Evolutionary conservation across 2,113 vertebrate species (phyloP), one percentile per base, ranked within the genome.

Genomic region (Albula goreensis): DNA sequence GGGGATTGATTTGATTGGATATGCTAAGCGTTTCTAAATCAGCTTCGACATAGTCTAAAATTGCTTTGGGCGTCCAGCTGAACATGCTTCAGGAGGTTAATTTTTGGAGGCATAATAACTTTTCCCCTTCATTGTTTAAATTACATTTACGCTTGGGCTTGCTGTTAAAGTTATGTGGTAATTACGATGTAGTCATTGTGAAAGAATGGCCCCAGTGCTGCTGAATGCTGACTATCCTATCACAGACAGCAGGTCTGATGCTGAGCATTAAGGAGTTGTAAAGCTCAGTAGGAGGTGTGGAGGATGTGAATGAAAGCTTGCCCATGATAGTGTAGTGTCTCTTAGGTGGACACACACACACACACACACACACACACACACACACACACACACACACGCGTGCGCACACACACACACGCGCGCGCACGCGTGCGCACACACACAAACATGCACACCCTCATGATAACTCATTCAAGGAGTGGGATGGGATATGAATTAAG

Each of bases 391-490:
- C 83, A 50, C 7, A 77, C 83, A 52, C 41, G 31, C 50, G 52
- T 50, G 78, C 66, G 25, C 19, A 31, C 78, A 86, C 50, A 85
- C 48, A 80, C 49, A 25, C 51, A 22, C 50, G 82, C 25, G 10
- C 81, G 50, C 25, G 60, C 13, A 82, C n/a, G 4, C 74, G 49
- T 51, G 13, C 31, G 17, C 66, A 50, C 7, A 78, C 52, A 25
- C 51, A 83, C 86, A 53, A 81, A 86, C 82, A 79, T 10, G 56
- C 74, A 56, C 50, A 53, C 22, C 22, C 22, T 9, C 79, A 3
- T 15, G 17, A 9, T 15, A 9, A 63, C 60, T n/a, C 57, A 53
- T 41, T 25, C 13, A 9, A 19, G 13, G 52, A 50, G 4, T 13
- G 53, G 83, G 51, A 50, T 41, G 25, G 79, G 79, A 80, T 12